phyloP scores from a whole-genome alignment of 2,888 invertebrate species.

The Troilus luridus region DNA sequence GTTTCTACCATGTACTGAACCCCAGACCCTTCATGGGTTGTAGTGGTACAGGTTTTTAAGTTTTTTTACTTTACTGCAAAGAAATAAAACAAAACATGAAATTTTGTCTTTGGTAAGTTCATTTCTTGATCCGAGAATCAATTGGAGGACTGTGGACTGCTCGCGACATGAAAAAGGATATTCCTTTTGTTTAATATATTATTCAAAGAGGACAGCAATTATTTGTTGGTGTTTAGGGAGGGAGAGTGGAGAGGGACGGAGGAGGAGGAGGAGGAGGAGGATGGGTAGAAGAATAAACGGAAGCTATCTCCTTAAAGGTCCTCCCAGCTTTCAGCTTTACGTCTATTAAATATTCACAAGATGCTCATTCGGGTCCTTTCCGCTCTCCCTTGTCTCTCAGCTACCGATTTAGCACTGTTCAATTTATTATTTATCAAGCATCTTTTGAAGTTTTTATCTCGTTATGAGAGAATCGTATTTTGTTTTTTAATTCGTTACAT shows the following conservation, averaged over 20 bases:
- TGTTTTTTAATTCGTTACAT: neutral
- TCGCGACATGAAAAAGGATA: no score
- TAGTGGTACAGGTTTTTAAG: no score
- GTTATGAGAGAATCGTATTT: neutral
- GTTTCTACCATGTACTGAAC: no score
- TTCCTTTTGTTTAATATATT: neutral
- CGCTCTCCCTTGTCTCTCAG: neutral
- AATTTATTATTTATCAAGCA: neutral
- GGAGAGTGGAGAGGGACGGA: neutral
- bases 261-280: no score
- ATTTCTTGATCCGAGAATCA: no score
- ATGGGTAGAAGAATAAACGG: constrained; percentile 31
- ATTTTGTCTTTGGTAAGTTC: no score
- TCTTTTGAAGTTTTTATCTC: neutral
- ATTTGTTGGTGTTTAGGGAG: neutral
- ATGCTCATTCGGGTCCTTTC: constrained; percentile 1
- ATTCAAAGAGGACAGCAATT: neutral
- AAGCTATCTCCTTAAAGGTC: neutral
- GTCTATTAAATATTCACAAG: constrained; percentile 40
- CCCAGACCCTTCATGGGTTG: no score
- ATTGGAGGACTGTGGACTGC: no score
- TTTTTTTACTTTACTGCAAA: no score
- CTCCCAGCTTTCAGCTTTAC: constrained; percentile 29
- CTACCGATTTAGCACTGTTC: neutral
- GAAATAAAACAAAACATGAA: no score